These are phyloP conservation scores for Trichomycterus rosablanca DNA, from an alignment of 2,113 vertebrate genomes.

Conservation along the genomic window DNA sequence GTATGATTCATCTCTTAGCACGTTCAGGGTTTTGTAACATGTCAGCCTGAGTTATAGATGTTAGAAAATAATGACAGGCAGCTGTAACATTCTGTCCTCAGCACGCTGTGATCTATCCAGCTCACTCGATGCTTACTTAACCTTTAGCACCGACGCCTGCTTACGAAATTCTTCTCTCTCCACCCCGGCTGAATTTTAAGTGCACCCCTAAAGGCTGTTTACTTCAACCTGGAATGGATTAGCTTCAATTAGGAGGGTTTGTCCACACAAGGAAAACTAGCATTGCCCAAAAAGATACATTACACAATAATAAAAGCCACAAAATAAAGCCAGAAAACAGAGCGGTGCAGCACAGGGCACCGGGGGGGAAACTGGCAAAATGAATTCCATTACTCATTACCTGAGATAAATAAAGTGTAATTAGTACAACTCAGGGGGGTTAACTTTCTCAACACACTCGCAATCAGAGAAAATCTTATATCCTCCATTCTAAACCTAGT, in stretches of 20 bases:
- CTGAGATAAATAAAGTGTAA: slow-evolving; percentile 11
- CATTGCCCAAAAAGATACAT: slow-evolving; percentile 1
- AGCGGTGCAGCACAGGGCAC: not conserved
- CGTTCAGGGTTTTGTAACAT: slow-evolving; percentile 44
- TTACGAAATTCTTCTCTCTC: not conserved
- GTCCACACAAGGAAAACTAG: not conserved
- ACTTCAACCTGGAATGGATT: slow-evolving; percentile 29
- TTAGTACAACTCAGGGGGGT: too few species aligned
- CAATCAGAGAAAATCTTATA: too few species aligned
- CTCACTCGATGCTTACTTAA: not conserved
- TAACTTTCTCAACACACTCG: too few species aligned
- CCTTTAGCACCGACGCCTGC: too few species aligned
- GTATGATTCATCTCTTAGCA: slow-evolving; percentile 35
- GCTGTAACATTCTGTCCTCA: too few species aligned
- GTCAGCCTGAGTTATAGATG: slow-evolving; percentile 11
- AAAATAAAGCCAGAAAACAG: not conserved
- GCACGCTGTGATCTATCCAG: not conserved
- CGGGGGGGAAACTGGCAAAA: slow-evolving; percentile 6
- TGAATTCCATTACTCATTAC: slow-evolving; percentile 22
- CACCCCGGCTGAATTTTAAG: slow-evolving; percentile 18
- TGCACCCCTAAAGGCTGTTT: slow-evolving; percentile 28
- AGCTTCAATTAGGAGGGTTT: slow-evolving; percentile 29
- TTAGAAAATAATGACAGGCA: too few species aligned
- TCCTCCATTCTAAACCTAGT: too few species aligned
- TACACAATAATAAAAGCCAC: slow-evolving; percentile 6